phyloP scores from a whole-genome alignment of 2,888 invertebrate species.

The Tenthredo amoena region DNA sequence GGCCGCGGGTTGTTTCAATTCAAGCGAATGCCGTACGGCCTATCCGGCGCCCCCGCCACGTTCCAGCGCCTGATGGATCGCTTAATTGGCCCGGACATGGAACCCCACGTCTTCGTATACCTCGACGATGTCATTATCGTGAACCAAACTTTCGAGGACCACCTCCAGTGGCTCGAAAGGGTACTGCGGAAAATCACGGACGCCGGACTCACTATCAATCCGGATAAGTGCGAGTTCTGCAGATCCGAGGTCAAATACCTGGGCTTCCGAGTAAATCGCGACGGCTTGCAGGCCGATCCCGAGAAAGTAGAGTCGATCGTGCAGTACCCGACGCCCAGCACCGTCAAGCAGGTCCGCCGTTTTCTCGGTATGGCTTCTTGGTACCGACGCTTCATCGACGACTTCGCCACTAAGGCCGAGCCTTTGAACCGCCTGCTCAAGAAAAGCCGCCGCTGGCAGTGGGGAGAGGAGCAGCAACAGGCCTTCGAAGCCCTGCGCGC shows the following conservation, averaged over 20 bases:
- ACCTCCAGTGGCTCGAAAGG: not conserved
- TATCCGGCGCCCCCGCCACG: slow-evolving; percentile 58
- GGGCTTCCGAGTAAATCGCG: not conserved
- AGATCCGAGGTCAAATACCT: too few relatives aligned
- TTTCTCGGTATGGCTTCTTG: slow-evolving; percentile 68
- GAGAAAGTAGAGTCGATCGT: too few relatives aligned
- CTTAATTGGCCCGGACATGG: too few relatives aligned
- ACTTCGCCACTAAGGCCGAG: slow-evolving; percentile 59
- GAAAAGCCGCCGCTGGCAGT: slow-evolving; percentile 46
- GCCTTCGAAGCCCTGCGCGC: too few relatives aligned
- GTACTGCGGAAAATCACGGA: not conserved
- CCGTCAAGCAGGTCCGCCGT: slow-evolving; percentile 57
- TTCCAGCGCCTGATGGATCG: slow-evolving; percentile 38
- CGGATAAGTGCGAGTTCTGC: too few relatives aligned
- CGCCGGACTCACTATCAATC: too few relatives aligned
- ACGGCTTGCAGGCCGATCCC: not conserved
- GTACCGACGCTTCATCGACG: slow-evolving; percentile 65
- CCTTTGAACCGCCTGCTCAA: slow-evolving; percentile 60
- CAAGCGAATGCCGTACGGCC: slow-evolving; percentile 27
- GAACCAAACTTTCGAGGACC: too few relatives aligned
- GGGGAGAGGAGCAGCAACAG: not conserved
- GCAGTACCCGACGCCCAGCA: too few relatives aligned
- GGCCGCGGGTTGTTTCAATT: slow-evolving; percentile 66
- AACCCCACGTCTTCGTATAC: too few relatives aligned
- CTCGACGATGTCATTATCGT: too few relatives aligned